Evolutionary conservation across 1,140 invertebrate genomes (phyloP).

Genomic region (Drosophila repleta): DNA sequence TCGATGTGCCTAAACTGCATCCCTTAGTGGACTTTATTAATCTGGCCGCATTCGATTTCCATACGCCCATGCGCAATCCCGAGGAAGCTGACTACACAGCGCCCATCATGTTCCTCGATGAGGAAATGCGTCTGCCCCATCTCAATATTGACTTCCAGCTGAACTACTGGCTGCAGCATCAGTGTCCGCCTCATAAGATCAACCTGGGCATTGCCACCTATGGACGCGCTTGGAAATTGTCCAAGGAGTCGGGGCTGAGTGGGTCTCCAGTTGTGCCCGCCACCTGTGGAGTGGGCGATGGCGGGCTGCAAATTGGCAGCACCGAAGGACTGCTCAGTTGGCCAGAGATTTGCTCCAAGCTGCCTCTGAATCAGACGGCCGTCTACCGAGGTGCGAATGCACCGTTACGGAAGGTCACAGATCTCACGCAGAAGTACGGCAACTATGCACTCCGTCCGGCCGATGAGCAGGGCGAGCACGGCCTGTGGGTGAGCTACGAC

Average conservation of each 20-base stretch:
- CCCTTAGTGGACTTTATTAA: slow-evolving; percentile 91
- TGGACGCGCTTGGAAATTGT: slow-evolving; percentile 92
- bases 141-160: slow-evolving; percentile 87
- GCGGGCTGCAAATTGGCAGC: slow-evolving; percentile 87
- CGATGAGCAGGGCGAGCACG: slow-evolving; percentile 87
- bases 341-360: slow-evolving; percentile 86
- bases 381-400: slow-evolving; percentile 86
- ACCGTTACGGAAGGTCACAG: slow-evolving; percentile 88
- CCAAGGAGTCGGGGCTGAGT: slow-evolving; percentile 88
- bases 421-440: slow-evolving; percentile 90
- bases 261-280: slow-evolving; percentile 90
- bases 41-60: slow-evolving; percentile 91
- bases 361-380: slow-evolving; percentile 85
- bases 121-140: slow-evolving; percentile 68
- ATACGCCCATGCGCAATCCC: slow-evolving; percentile 89
- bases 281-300: slow-evolving; percentile 86
- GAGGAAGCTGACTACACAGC: slow-evolving; percentile 90
- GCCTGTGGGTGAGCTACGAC: slow-evolving; percentile 96
- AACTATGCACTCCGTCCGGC: slow-evolving; percentile 90
- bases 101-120: slow-evolving; percentile 87
- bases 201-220: slow-evolving; percentile 93
- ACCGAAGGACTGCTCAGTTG: slow-evolving; percentile 87
- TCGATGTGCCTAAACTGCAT: slow-evolving; percentile 88
- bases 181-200: slow-evolving; percentile 89
- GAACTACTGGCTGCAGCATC: slow-evolving; percentile 87